Evolutionary conservation across 2,113 vertebrate species (phyloP).

Genomic region (Peromyscus maniculatus): DNA sequence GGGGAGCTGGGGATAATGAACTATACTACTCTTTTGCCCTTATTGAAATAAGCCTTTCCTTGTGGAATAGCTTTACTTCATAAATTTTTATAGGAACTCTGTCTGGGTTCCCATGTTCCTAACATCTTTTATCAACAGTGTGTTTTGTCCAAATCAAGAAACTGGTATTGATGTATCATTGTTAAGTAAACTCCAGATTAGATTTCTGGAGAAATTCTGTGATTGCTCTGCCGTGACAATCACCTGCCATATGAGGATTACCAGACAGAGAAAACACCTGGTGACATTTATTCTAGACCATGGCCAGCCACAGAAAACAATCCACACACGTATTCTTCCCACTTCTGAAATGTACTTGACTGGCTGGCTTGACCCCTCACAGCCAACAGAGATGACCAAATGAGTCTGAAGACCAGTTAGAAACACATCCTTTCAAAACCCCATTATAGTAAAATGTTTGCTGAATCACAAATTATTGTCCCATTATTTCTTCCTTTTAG

Average conservation of each 20-base stretch:
- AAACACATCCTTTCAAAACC: background rate
- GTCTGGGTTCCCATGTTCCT: background rate
- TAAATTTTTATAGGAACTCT: background rate
- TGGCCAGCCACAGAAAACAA: background rate
- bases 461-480: background rate
- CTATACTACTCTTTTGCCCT: background rate
- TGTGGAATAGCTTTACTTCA: background rate
- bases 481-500: background rate
- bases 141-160: background rate
- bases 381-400: background rate
- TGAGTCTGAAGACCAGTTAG: background rate
- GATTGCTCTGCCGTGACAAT: background rate
- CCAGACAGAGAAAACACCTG: background rate
- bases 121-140: background rate
- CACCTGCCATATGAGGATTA: background rate
- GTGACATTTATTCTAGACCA: background rate
- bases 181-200: background rate
- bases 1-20: background rate
- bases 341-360: background rate
- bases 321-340: background rate
- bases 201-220: background rate
- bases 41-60: background rate
- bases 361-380: background rate
- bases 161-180: background rate
- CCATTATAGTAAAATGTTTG: background rate